phyloP scores from a whole-genome alignment of 2,888 invertebrate species.

The Chymomyza amoena region DNA sequence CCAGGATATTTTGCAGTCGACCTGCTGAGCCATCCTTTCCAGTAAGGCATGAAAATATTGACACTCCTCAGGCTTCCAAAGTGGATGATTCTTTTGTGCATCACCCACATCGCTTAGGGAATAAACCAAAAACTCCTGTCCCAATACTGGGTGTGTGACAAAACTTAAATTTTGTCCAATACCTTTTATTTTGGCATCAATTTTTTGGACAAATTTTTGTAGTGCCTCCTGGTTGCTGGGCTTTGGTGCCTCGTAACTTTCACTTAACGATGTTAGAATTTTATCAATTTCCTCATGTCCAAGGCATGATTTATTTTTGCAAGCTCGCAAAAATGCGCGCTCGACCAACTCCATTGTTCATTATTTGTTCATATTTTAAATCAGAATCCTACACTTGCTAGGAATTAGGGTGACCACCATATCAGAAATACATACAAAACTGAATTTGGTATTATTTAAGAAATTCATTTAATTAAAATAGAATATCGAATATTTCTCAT shows the following conservation, averaged over 20 bases:
- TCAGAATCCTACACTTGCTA: background rate
- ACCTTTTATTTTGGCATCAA: slow-evolving; percentile 29
- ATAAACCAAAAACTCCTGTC: slow-evolving; percentile 54
- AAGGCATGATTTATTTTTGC: slow-evolving; percentile 52
- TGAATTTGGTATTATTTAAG: background rate
- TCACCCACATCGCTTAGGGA: slow-evolving; percentile 50
- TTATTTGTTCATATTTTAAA: background rate
- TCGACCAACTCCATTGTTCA: slow-evolving; percentile 45
- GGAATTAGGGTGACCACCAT: background rate
- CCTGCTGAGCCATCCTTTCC: slow-evolving; percentile 40
- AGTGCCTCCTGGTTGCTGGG: slow-evolving; percentile 36
- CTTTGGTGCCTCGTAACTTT: slow-evolving; percentile 30
- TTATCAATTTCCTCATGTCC: slow-evolving; percentile 41
- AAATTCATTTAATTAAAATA: background rate
- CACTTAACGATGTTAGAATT: slow-evolving; percentile 48
- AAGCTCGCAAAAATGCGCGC: slow-evolving; percentile 49
- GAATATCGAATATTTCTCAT: no score
- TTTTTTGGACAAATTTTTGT: slow-evolving; percentile 39
- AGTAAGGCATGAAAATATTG: slow-evolving; percentile 47
- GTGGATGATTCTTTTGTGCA: slow-evolving; percentile 39
- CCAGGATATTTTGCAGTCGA: slow-evolving; percentile 46
- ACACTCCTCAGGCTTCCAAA: slow-evolving; percentile 46
- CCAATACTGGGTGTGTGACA: slow-evolving; percentile 42
- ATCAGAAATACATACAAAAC: background rate
- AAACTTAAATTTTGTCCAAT: slow-evolving; percentile 44